Evolutionary conservation across 2,888 invertebrate species (phyloP), one percentile per base, ranked within the genome.

Genomic region (Stenodema calcarata): DNA sequence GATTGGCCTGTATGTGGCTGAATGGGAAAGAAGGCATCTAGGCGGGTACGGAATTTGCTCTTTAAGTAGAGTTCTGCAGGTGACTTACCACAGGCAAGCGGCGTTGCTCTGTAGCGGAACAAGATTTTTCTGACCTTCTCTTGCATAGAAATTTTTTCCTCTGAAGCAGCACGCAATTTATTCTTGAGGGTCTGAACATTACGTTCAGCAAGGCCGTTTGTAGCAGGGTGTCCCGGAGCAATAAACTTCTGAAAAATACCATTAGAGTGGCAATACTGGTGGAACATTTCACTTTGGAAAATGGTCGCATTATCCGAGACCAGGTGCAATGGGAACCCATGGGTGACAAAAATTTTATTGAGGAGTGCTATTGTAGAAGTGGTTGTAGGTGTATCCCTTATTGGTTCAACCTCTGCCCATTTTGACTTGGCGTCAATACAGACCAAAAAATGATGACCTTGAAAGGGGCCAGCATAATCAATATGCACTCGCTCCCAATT

Each of bases 401-500:
- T 88, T 88, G n/a, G 89, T 47, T 73, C n/a, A 11, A 79, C 54
- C 80, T 90, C 89, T 4, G 90, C 87, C 89, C 90, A 90, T 87
- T 90, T 90, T 41, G 89, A 90, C 75, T 89, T 88, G n/a, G 89
- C 89, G 47, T 89, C 90, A 3, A 90, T 86, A 6, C 88, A 69
- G 3, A 90, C 54, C 11, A 90, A 75, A 54, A 89, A 88, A 78
- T 86, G 82, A 75, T 88, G 82, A 6, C 87, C 85, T 18, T 86
- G 41, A 62, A 86, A 89, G 7, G 90, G 90, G 0, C 90, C 89
- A 18, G 89, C 89, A 62, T 89, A 90, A 82, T 90, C 89, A 3
- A 89, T 89, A 50, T 90, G 90, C 3, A 90, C 87, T 30, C 90
- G 78, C 73, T 90, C 86, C 89, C 89, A 90, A 50, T 88, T 88